Base-by-base conservation (phyloP, 2,797 vertebrate genomes). In the Chrysocyon brachyurus region DNA sequence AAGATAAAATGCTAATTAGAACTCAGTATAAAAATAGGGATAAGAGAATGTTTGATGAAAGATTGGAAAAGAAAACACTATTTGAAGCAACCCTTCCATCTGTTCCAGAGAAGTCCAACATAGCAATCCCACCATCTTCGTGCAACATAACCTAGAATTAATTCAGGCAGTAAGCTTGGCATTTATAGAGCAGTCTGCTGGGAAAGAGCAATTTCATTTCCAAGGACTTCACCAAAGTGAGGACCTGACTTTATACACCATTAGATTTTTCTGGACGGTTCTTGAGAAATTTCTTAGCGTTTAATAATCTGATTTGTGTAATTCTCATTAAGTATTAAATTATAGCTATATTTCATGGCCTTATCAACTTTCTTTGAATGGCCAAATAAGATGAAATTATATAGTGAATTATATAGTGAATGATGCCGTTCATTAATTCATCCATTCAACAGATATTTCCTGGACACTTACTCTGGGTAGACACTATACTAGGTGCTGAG, bases 121-220 rank as follows among this genome's bases (percentile, higher is more conserved):
- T 49, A 73, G 57, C 10, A 72, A 92, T 6, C 46, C 36, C 54
- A 75, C 28, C 52, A 78, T 68, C 59, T 81, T 72, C 64, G 36
- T 17, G 36, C 7, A 68, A 5, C 16, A 4, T 54, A 88, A 36
- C 70, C 40, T 96, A 82, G 33, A 90, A 77, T 85, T 75, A 94
- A 77, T 72, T 68, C 15, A 73, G 64, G 9, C 31, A 85, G 12
- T 70, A 72, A 87, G 66, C 15, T 77, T 87, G 19, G 46, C 56
- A 61, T 87, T 79, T 87, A 61, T 7, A 75, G 24, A 57, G 19
- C 61, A 90, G 75, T 73, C 26, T 56, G 19, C 24, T n/a, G n/a
- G 14, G 31, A 95, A 72, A 82, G 63, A 87, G 17, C 15, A 19
- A 86, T 79, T 87, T 90, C 66, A 87, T 87, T 90, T 95, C 14